Conservation (phyloP, 2,113 vertebrate species). For the Pseudolaguvia tuberculata region DNA sequence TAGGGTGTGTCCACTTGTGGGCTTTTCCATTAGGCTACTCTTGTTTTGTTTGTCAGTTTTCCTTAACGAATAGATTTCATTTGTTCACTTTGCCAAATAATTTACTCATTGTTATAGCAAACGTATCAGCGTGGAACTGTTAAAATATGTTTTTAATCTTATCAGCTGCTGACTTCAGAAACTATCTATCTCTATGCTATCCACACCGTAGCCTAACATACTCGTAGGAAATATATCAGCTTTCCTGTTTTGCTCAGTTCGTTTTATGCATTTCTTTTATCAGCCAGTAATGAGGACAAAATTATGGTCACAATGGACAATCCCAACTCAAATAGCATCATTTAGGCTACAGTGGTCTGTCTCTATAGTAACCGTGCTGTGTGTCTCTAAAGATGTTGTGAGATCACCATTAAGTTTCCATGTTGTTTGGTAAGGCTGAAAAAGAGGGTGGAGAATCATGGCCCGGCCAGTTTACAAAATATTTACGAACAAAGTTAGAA, state of each 20-base stretch:
- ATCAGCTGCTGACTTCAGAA: not conserved
- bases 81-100: not conserved
- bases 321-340: slow-evolving; percentile 22
- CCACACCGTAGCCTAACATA: not conserved
- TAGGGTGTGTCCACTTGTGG: slow-evolving; percentile 40
- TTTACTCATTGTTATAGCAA: not conserved
- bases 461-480: slow-evolving; percentile 3
- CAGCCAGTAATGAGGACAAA: not conserved
- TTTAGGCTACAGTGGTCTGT: slow-evolving; percentile 38
- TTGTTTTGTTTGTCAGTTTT: not conserved
- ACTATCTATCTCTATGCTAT: not conserved
- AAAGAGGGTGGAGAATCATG: not conserved
- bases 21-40: slow-evolving; percentile 5
- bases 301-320: not conserved
- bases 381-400: slow-evolving; percentile 23
- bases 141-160: not conserved
- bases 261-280: not conserved
- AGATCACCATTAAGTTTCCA: slow-evolving; percentile 33
- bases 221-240: not conserved
- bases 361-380: slow-evolving; percentile 15
- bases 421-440: slow-evolving; percentile 2
- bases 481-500: slow-evolving; percentile 9
- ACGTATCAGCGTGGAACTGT: not conserved
- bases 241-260: not conserved
- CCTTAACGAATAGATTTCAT: not conserved